A percentile compares a stretch with the other conserved stretches of the same genome.
Evolutionary conservation across 2,113 vertebrate species (phyloP).

Genomic region (Eublepharis macularius): DNA sequence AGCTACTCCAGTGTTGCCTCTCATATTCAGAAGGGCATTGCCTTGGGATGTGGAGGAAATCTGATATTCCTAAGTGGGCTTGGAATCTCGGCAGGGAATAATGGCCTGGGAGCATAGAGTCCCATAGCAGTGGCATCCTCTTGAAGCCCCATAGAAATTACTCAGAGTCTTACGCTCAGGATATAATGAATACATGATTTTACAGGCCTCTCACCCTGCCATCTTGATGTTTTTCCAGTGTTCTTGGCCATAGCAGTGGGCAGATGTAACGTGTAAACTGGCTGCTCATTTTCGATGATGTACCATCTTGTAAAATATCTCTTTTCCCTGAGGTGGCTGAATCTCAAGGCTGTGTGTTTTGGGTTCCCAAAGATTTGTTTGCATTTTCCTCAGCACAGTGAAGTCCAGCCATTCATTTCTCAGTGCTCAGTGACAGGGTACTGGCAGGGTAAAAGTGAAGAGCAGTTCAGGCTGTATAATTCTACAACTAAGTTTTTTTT

Average conservation of each 20-base stretch:
- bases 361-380: neutral
- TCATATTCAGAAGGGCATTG: no score
- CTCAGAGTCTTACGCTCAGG: neutral
- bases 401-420: neutral
- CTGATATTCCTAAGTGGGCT: neutral
- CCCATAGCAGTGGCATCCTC: neutral
- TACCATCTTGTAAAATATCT: neutral
- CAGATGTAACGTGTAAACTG: neutral
- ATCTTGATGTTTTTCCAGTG: neutral
- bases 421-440: neutral
- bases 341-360: neutral
- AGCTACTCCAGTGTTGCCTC: no score
- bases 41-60: no score
- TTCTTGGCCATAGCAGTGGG: neutral
- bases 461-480: neutral
- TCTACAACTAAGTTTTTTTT: neutral
- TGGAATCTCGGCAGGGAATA: neutral
- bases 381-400: neutral
- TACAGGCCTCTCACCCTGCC: neutral
- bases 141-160: neutral
- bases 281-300: neutral
- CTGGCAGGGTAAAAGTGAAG: neutral
- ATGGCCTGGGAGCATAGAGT: neutral
- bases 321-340: neutral
- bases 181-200: neutral